phyloP scores from a whole-genome alignment of 2,888 invertebrate species.

The Xestobium rufovillosum region DNA sequence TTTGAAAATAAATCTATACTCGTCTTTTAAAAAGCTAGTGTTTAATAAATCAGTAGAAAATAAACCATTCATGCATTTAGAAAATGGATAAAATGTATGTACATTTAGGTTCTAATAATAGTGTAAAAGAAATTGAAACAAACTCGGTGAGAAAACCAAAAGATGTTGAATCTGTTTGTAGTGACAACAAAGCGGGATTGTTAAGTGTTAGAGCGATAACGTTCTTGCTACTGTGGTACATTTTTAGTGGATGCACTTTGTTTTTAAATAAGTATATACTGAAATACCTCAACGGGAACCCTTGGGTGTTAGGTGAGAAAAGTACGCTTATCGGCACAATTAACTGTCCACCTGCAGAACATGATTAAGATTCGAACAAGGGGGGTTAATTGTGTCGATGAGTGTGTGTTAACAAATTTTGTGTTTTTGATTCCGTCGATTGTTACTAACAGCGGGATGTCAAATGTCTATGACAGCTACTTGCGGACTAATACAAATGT shows the following conservation, averaged over 20 bases:
- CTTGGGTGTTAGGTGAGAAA: slow-evolving; percentile 59
- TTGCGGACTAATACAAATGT: slow-evolving; percentile 68
- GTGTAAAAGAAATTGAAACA: slow-evolving; percentile 18
- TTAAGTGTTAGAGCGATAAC: slow-evolving; percentile 52
- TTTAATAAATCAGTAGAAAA: too few relatives aligned
- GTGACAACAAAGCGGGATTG: slow-evolving; percentile 41
- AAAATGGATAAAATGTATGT: slow-evolving; percentile 22
- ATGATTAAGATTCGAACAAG: neutral
- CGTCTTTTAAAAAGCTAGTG: too few relatives aligned
- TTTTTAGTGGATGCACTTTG: slow-evolving; percentile 69
- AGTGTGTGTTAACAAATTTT: slow-evolving; percentile 8
- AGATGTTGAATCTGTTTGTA: slow-evolving; percentile 17
- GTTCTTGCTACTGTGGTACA: slow-evolving; percentile 63
- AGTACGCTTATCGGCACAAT: slow-evolving; percentile 3
- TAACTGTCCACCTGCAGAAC: neutral
- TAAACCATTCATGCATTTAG: too few relatives aligned
- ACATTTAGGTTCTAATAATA: slow-evolving; percentile 16
- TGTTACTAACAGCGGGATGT: slow-evolving; percentile 52
- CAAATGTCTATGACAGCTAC: slow-evolving; percentile 69
- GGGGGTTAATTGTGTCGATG: slow-evolving; percentile 6
- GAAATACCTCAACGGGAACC: slow-evolving; percentile 63
- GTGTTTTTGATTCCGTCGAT: slow-evolving; percentile 18
- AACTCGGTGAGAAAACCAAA: slow-evolving; percentile 18
- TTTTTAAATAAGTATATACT: slow-evolving; percentile 73
- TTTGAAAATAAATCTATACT: too few relatives aligned